Base-by-base conservation (phyloP, 2,113 vertebrate genomes). In the Nesospiza acunhae region DNA sequence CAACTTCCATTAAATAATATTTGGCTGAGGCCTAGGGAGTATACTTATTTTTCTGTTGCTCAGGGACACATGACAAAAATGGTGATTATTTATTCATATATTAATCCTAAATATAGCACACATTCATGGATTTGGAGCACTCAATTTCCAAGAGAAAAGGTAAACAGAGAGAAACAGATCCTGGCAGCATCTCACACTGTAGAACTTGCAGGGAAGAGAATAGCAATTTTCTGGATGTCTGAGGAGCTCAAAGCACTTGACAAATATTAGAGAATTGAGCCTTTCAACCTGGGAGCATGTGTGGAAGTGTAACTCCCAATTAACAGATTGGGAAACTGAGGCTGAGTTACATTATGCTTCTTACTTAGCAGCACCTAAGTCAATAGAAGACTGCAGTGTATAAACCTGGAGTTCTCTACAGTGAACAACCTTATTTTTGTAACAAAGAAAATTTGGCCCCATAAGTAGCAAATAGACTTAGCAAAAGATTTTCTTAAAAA, bases 321-420 rank as follows among this genome's bases (percentile, higher is more conserved):
- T 82, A 94, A 82, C n/a, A 86, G n/a, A 68, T 6, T 47, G 26
- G 53, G 66, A 94, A 96, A 91, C 53, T 63, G 92, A 93, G 66
- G 81, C 58, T 93, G 28, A 27, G 58, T 88, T 69, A 77, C 55
- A 62, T 91, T 87, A 56, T 58, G 77, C 46, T 66, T 60, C 81
- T 88, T 77, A 46, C 46, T 74, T 53, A 74, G 84, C 35, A 87
- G 58, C 64, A 79, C 4, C 9, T n/a, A 76, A 37, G 17, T 75
- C 35, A 84, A 11, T 72, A 82, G 70, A 68, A 69, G 44, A 81
- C 10, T 41, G 6, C 50, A 37, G 64, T 42, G 19, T 52, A 55
- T 26, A 90, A 91, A 74, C 11, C 28, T 59, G 66, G 67, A 74
- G 10, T 41, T 82, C 28, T 33, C 55, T 66, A 55, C n/a, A 18